Percentiles rank a stretch among this genome's conserved stretches.
phyloP scores from a whole-genome alignment of 2,797 vertebrate species.

The Onychomys arenicola region DNA sequence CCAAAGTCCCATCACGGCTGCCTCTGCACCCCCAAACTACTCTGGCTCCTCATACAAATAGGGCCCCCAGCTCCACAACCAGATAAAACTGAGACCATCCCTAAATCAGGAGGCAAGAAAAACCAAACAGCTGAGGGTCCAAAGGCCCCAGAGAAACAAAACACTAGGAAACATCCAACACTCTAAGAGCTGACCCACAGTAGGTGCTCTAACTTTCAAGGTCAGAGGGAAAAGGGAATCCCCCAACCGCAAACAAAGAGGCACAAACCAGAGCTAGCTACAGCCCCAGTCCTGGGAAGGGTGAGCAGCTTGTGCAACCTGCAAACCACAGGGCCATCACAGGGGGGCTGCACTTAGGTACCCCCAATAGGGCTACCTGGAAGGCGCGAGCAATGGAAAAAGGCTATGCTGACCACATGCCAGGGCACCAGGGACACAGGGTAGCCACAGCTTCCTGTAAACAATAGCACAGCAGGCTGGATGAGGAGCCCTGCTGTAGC shows the following conservation, averaged over 20 bases:
- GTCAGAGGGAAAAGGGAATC: conserved; percentile 35
- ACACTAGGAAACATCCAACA: conserved; percentile 31
- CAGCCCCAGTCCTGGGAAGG: neutral
- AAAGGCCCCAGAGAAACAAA: conserved; percentile 54
- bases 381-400: conserved; percentile 15
- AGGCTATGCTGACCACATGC: neutral
- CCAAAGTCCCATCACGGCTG: neutral
- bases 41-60: neutral
- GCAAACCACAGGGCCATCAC: neutral
- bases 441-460: neutral
- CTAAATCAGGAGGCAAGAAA: conserved; percentile 64
- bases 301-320: conserved; percentile 50
- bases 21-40: neutral
- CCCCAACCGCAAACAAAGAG: conserved; percentile 11
- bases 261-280: conserved; percentile 33
- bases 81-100: conserved; percentile 50
- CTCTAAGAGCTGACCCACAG: conserved; percentile 48
- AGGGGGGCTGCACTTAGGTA: neutral
- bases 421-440: neutral
- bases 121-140: conserved; percentile 59
- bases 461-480: neutral
- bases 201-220: conserved; percentile 14
- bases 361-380: conserved; percentile 11
- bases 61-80: conserved; percentile 50
- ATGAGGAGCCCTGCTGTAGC: neutral